Evolutionary conservation across 2,797 vertebrate species (phyloP), one percentile per base, ranked within the genome.

Genomic region (Coracias cyanogaster): DNA sequence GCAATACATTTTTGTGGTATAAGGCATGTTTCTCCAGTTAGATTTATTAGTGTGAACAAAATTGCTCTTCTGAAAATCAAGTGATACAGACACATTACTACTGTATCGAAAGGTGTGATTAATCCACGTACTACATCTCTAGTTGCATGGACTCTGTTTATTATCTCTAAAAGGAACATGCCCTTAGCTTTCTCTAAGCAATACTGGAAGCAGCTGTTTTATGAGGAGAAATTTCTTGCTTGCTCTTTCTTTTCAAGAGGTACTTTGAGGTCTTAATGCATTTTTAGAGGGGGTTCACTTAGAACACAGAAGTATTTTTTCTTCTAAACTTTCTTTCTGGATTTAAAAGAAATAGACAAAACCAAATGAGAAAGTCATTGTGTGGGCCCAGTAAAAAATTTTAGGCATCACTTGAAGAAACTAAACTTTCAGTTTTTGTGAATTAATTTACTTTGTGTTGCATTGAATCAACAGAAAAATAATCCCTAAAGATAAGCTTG

Each of bases 41-140:
- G 73, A 96, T 93, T 97, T 97, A 96, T 95, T 85, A 69, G 64
- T 70, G 76, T 93, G 46, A 67, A 93, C 80, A 94, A 95, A 96
- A 97, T 84, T 82, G 58, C 52, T 96, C 33, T 89, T 96, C 67
- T 96, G 87, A 94, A 97, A 88, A 95, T 82, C 77, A 55, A 85
- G 90, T 86, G 85, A 93, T 90, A 61, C 26, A 93, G 69, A 82
- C 22, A 86, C 51, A 66, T 88, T 94, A 91, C 96, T 96, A 86
- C 31, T 65, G 60, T 77, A 90, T 88, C 83, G 92, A 96, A 82
- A 77, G 82, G 26, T 80, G 69, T 74, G 78, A 90, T 96, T 93
- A 94, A 97, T 95, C 66, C 82, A 67, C 26, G 62, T 51, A 61
- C 49, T 92, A 78, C 22, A 55, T 85, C 61, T 87, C 58, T 64